These are phyloP conservation scores for Mesochorus sp. DNA, from an alignment of 2,888 invertebrate genomes.

Conservation along the genomic window DNA sequence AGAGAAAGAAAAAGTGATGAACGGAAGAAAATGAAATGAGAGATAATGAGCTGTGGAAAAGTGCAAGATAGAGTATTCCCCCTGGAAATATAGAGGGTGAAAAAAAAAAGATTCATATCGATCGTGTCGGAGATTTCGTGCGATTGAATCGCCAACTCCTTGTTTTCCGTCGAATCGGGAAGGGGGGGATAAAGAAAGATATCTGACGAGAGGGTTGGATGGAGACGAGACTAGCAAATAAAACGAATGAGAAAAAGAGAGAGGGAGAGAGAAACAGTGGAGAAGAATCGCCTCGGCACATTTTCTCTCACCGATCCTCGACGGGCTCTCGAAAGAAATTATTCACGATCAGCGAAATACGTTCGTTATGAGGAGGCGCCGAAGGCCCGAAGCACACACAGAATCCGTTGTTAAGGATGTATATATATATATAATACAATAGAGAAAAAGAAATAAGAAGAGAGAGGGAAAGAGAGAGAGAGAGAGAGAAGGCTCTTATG, in stretches of 20 bases:
- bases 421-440: background rate
- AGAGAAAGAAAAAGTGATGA: background rate
- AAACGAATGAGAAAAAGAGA: conserved; percentile 45
- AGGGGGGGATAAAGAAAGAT: background rate
- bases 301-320: conserved; percentile 41
- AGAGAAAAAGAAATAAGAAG: background rate
- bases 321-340: conserved; percentile 69
- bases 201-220: conserved; percentile 8
- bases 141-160: conserved; percentile 46
- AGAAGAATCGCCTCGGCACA: conserved; percentile 21
- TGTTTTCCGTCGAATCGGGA: conserved; percentile 38
- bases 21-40: conserved; percentile 19
- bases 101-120: conserved; percentile 35
- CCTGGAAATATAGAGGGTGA: conserved; percentile 25
- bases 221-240: too few relatives aligned
- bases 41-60: conserved; percentile 54
- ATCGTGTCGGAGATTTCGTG: conserved; percentile 32
- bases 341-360: conserved; percentile 71
- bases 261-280: conserved; percentile 27
- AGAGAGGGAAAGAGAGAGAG: background rate
- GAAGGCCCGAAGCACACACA: conserved; percentile 22
- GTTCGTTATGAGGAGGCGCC: conserved; percentile 65
- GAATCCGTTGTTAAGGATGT: conserved; percentile 5
- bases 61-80: conserved; percentile 41
- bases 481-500: background rate